phyloP scores from a whole-genome alignment of 2,888 invertebrate species.

The Chrysolina haemoptera region DNA sequence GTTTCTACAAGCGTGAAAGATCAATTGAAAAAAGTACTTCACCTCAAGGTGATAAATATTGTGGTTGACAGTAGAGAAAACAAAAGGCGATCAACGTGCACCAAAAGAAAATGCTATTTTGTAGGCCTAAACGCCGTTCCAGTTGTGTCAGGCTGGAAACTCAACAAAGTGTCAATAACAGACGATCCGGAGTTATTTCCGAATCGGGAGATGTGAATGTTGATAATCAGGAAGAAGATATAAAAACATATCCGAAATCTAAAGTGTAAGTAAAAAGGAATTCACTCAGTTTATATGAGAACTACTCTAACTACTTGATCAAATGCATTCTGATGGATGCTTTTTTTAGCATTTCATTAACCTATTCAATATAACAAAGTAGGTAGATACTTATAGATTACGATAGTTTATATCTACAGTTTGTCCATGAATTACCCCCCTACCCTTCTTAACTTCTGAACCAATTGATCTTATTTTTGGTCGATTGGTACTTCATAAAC shows the following conservation, averaged over 20 bases:
- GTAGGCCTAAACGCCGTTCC: slow-evolving; percentile 28
- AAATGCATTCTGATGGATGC: too few species aligned
- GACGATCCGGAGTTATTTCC: slow-evolving; percentile 50
- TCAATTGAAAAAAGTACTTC: slow-evolving; percentile 2
- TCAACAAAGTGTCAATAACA: slow-evolving; percentile 30
- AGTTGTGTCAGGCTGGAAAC: slow-evolving; percentile 35
- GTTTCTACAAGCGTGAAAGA: not conserved
- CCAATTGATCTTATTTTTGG: too few species aligned
- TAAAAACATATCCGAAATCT: slow-evolving; percentile 44
- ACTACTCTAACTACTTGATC: too few species aligned
- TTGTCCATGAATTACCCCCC: too few species aligned
- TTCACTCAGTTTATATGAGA: too few species aligned
- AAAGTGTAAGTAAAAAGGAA: slow-evolving; percentile 44
- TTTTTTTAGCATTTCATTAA: too few species aligned
- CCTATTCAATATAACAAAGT: too few species aligned
- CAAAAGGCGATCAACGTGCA: not conserved
- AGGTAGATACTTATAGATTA: too few species aligned
- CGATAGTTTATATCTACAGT: too few species aligned
- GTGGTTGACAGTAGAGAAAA: not conserved
- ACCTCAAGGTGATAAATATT: slow-evolving; percentile 6
- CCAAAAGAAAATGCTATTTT: slow-evolving; percentile 35
- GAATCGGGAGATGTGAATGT: slow-evolving; percentile 33
- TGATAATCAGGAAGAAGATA: slow-evolving; percentile 34
- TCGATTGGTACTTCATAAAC: too few species aligned
- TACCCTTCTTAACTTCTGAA: too few species aligned